A percentile compares a stretch with the other conserved stretches of the same genome.
Conservation (phyloP, 2,797 vertebrate genomes). For the Poeciliopsis infans region DNA sequence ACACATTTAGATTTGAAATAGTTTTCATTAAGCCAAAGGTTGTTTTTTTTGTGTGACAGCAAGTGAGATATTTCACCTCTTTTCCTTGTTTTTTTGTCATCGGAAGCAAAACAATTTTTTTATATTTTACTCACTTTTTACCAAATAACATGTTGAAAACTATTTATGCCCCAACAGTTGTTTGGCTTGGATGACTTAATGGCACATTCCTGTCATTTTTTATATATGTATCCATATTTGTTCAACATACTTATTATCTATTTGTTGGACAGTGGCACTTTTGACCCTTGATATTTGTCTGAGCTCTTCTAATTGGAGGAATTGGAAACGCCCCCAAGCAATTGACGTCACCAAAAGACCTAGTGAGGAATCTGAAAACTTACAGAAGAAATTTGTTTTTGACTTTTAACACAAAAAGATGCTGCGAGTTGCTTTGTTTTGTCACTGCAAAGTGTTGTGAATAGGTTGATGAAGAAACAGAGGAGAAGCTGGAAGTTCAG, state of each 20-base stretch:
- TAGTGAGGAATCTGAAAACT: neutral
- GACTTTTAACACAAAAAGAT: neutral
- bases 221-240: neutral
- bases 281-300: neutral
- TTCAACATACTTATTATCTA: neutral
- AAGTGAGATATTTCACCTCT: neutral
- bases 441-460: neutral
- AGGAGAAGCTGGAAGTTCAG: neutral
- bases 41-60: neutral
- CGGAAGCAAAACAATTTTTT: neutral
- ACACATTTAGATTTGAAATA: neutral
- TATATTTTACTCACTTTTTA: neutral
- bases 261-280: neutral
- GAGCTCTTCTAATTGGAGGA: neutral
- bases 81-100: too few relatives aligned
- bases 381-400: neutral
- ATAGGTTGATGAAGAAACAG: slow-evolving; percentile 2
- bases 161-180: neutral
- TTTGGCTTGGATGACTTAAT: neutral
- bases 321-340: neutral
- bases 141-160: neutral
- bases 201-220: neutral
- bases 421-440: neutral
- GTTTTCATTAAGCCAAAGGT: neutral
- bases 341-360: neutral